Percentiles rank a stretch among this genome's conserved stretches.
Evolutionary conservation across 2,797 vertebrate species (phyloP).

Genomic region (Margarornis squamiger): DNA sequence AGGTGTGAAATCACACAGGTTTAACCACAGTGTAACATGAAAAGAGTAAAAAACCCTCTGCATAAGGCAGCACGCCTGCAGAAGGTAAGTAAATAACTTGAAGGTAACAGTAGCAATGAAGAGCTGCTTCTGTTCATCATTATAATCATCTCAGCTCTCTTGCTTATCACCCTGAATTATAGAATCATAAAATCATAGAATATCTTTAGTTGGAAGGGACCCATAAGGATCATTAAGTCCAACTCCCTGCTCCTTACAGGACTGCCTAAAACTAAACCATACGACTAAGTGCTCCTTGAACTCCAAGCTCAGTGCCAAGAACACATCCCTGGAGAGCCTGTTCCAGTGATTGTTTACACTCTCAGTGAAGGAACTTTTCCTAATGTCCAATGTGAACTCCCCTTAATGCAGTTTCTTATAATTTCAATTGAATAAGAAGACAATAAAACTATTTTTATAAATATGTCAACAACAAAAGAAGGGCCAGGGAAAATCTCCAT

Average conservation of each 20-base stretch:
- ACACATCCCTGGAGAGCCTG: not conserved
- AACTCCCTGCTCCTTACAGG: not conserved
- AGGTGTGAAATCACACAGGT: not conserved
- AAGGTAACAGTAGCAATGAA: not conserved
- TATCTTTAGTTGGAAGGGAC: not conserved
- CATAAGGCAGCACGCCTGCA: not conserved
- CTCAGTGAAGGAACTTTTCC: not conserved
- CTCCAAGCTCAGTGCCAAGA: not conserved
- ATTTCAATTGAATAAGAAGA: not conserved
- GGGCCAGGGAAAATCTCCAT: not conserved
- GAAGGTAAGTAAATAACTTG: not conserved
- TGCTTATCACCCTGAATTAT: not conserved
- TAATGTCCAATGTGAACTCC: not conserved
- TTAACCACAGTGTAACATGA: not conserved
- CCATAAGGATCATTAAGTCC: not conserved
- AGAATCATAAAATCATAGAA: not conserved
- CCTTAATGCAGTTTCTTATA: not conserved
- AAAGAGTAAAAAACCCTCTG: not conserved
- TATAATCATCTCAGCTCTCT: not conserved
- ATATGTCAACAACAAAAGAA: not conserved
- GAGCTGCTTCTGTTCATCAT: not conserved
- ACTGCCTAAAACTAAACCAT: not conserved
- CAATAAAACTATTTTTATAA: not conserved
- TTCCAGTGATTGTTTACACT: not conserved
- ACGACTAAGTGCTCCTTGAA: not conserved